Conservation (phyloP, 2,888 invertebrate species). For the Lasioglossum villosulum region DNA sequence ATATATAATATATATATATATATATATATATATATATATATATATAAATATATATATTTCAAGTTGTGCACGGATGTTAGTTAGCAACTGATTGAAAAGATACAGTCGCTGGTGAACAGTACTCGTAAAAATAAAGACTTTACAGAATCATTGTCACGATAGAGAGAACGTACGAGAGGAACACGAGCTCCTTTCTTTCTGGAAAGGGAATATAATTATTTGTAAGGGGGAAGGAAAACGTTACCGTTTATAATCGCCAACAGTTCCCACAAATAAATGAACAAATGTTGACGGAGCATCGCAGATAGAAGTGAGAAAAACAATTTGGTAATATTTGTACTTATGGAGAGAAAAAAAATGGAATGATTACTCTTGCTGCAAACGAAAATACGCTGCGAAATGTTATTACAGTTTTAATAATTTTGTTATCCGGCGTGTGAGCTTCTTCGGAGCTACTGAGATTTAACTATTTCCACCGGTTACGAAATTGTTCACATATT, state of each 20-base stretch:
- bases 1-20: too few species aligned
- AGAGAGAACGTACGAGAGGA: slow-evolving; percentile 14
- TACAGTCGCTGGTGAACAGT: slow-evolving; percentile 49
- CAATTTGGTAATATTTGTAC: slow-evolving; percentile 56
- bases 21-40: too few species aligned
- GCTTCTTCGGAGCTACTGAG: slow-evolving; percentile 44
- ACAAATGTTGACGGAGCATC: slow-evolving; percentile 24
- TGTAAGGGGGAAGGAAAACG: background rate
- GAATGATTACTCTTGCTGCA: slow-evolving; percentile 34
- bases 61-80: slow-evolving; percentile 53
- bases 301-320: slow-evolving; percentile 15
- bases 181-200: slow-evolving; percentile 18
- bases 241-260: slow-evolving; percentile 34
- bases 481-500: slow-evolving; percentile 62
- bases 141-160: slow-evolving; percentile 21
- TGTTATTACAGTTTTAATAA: slow-evolving; percentile 46
- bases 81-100: slow-evolving; percentile 43
- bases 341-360: slow-evolving; percentile 34
- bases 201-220: slow-evolving; percentile 18
- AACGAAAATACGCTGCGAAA: slow-evolving; percentile 28
- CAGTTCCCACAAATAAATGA: slow-evolving; percentile 31
- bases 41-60: slow-evolving; percentile 26
- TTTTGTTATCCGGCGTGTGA: slow-evolving; percentile 52
- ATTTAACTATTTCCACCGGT: slow-evolving; percentile 52
- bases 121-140: slow-evolving; percentile 48